Evolutionary conservation across 2,113 vertebrate species (phyloP), one percentile per base, ranked within the genome.

Genomic region (Rynchops niger): DNA sequence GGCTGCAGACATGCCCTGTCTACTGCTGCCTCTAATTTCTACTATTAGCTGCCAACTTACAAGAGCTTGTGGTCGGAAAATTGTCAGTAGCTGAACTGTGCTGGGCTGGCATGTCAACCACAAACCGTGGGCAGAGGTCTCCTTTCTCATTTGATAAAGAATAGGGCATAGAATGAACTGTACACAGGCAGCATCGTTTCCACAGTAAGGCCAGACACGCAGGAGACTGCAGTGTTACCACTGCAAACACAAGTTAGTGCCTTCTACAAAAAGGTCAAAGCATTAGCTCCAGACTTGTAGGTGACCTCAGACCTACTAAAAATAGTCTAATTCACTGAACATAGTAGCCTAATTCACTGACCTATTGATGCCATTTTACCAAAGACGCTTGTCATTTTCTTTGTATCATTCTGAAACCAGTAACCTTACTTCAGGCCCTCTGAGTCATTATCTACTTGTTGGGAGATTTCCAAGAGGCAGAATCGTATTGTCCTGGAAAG

Each of bases 41-140:
- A 43, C 63, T 49, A 45, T 62, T 80, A 63, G 67, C 82, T 95
- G 92, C 84, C 93, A 96, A 69, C 45, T 88, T 91, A 96, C 67
- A 90, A 77, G 80, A 92, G 65, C 45, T 82, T 96, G 96, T n/a
- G 93, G 95, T 73, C 91, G 47, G 91, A 97, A 97, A 96, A 90
- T 18, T 86, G 77, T 95, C 83, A 90, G 95, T 58, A 91, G 91
- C 67, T 93, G 92, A 91, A 93, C 87, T 86, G 90, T 90, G 43
- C 74, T 50, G 0, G 55, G 70, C 84, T 94, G 95, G 93, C 78
- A 81, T 6, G 63, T 53, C 71, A 94, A 67, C 91, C 87, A 2
- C 95, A 95, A 82, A 74, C 45, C 0, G 9, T 40, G 93, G 93
- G 94, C 81, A 97, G 92, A 95, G 77, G 58, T 74, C 82, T 80